Evolutionary conservation across 2,113 vertebrate genomes (phyloP), one percentile per base, ranked within the genome.

Genomic region (Pterocles orientalis): DNA sequence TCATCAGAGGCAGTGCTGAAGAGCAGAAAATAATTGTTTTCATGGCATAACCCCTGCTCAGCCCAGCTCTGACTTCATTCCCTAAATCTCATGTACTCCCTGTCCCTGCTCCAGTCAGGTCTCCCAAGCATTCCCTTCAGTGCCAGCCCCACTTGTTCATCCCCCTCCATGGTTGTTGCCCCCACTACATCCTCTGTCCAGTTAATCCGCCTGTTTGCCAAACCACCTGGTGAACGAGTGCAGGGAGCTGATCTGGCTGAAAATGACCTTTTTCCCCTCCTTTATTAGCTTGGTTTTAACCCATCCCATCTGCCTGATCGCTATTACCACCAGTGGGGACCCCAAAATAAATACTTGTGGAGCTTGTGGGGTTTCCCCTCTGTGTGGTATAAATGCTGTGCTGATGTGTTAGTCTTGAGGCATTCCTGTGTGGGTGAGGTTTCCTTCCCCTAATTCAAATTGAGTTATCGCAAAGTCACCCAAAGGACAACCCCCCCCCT

Each of bases 291-390:
- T 79, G 3, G 26, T 82, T 95, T 65, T n/a, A 88, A 69, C 7
- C 17, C 62, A 6, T 14, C 25, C 70, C n/a, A 48, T 3, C 12
- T 31, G 33, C 6, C 33, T 19, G 13, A 43, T 76, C 24, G 26
- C 28, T 43, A 14, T 0, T 58, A 8, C 18, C 4, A 1, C 7
- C 14, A 0, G 0, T 19, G 14, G 18, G 8, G 10, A 24, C 33
- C 9, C 33, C 29, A 36, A 8, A 13, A 87, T 43, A 90, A 66
- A 25, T 14, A 14, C 12, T 34, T 8, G 36, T 21, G 53, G 19
- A 39, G 26, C 8, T 54, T 1, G 0, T 0, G 0, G 28, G 6
- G 9, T n/a, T 54, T 78, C 31, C 18, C 36, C 41, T 84, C 50
- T 33, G 16, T 1, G 0, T 2, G 3, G 10, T 25, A 16, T 45